Base-by-base conservation (phyloP, 2,888 invertebrate genomes). In the Orchestes rusci region DNA sequence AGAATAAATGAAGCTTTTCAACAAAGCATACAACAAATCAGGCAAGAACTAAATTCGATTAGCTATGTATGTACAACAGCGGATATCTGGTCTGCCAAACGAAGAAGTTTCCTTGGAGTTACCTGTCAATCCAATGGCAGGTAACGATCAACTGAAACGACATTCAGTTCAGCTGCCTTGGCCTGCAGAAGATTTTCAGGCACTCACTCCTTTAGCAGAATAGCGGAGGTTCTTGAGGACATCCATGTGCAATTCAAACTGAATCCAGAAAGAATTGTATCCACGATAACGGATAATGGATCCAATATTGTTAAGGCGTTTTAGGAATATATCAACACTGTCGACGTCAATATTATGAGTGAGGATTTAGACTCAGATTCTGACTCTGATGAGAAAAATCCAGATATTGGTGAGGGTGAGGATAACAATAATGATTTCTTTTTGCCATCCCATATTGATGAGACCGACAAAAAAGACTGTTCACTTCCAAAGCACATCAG, bases 21-120 rank as follows among this genome's bases (percentile, higher is more conserved):
- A n/a, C n/a, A n/a, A n/a, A n/a, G n/a, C n/a, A n/a, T n/a, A n/a
- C n/a, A n/a, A n/a, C n/a, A n/a, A n/a, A n/a, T n/a, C n/a, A n/a
- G n/a, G n/a, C n/a, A n/a, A n/a, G n/a, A n/a, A n/a, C n/a, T n/a
- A n/a, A n/a, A n/a, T n/a, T n/a, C n/a, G n/a, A n/a, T n/a, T n/a
- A 41, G 46, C 28, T 53, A 41, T 50, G 37, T 54, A 27, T 53
- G 55, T 39, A 54, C 46, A 15, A 50, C 51, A 27, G 45, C 47
- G 12, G 53, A 53, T 45, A 52, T 58, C 18, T 57, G 58, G 57
- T 55, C 57, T 5, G 38, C 53, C 2, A 48, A 35, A 50, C 7
- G 40, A 43, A 41, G 53, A 43, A 56, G 55, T 48, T 55, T 52
- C 40, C 17, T 59, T n/a, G 55, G 58, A 2, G 48, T 59, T n/a